These are phyloP conservation scores for Acronicta leporina DNA, from an alignment of 2,888 invertebrate species.

Conservation along the genomic window DNA sequence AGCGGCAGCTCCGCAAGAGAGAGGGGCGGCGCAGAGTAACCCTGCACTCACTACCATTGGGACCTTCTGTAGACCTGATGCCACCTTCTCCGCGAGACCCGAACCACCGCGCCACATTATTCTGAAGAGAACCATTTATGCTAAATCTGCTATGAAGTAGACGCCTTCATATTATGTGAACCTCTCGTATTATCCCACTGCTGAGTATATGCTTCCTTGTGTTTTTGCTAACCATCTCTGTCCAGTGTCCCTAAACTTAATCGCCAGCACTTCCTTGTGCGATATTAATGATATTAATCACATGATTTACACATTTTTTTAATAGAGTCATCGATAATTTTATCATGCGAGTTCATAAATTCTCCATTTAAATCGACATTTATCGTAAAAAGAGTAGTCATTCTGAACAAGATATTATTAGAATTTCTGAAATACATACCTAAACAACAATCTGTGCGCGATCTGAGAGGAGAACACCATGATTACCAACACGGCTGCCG, in stretches of 20 bases:
- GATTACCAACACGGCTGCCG: conserved; percentile 85
- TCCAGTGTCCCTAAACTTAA: no score
- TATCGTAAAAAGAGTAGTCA: no score
- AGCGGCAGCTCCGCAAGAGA: conserved; percentile 93
- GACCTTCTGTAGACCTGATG: conserved; percentile 90
- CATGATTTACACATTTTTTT: no score
- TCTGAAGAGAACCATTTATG: conserved; percentile 54
- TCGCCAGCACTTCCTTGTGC: no score
- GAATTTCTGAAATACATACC: conserved; percentile 80
- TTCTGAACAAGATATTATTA: not conserved
- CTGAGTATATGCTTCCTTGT: no score
- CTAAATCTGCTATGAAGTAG: not conserved
- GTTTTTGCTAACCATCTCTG: no score
- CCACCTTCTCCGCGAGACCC: conserved; percentile 90
- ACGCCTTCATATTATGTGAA: no score
- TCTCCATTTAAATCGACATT: not conserved
- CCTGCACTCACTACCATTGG: conserved; percentile 91
- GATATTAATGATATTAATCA: no score
- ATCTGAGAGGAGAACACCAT: conserved; percentile 92
- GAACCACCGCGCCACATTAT: conserved; percentile 80
- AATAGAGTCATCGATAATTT: no score
- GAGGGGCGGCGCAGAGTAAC: conserved; percentile 90
- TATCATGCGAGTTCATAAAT: no score
- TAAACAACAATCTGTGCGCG: conserved; percentile 91
- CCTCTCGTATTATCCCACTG: no score